Conservation (phyloP, 2,888 invertebrate genomes). For the Pollenia amentaria region DNA sequence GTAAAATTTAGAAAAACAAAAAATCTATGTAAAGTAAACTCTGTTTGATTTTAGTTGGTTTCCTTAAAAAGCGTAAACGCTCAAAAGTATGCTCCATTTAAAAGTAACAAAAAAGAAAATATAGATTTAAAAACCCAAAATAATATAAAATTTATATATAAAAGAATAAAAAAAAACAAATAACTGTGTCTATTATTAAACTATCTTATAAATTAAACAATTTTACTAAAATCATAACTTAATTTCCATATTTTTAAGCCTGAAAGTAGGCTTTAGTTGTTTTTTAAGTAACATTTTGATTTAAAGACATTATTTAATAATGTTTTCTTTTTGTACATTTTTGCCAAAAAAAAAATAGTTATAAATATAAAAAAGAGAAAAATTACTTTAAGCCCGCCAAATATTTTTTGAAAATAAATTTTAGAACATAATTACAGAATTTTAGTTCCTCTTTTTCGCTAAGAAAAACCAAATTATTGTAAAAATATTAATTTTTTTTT, state of each 20-base stretch:
- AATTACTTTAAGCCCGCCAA: constrained; percentile 70
- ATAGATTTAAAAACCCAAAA: constrained; percentile 49
- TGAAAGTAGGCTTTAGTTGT: constrained; percentile 47
- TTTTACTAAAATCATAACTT: constrained; percentile 23
- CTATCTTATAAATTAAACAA: constrained; percentile 74
- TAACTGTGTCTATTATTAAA: constrained; percentile 74
- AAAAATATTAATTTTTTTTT: constrained; percentile 25
- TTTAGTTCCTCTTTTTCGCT: constrained; percentile 69
- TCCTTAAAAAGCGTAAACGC: constrained; percentile 17
- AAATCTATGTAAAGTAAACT: constrained; percentile 44
- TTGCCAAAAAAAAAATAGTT: constrained; percentile 62
- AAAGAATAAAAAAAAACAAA: constrained; percentile 29
- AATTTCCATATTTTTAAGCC: neutral
- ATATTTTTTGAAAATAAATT: constrained; percentile 47
- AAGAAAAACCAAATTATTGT: constrained; percentile 15
- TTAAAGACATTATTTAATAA: constrained; percentile 63
- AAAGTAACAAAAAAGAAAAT: neutral
- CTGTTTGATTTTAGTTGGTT: constrained; percentile 23
- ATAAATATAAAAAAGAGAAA: constrained; percentile 14
- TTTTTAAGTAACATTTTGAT: neutral
- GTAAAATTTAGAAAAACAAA: constrained; percentile 53
- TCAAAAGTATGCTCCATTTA: constrained; percentile 38
- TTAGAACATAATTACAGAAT: constrained; percentile 26
- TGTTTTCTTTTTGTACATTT: constrained; percentile 50
- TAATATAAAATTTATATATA: constrained; percentile 43